These are phyloP conservation scores for Chymomyza fuscimana DNA, from an alignment of 2,888 invertebrate genomes.

Conservation along the genomic window DNA sequence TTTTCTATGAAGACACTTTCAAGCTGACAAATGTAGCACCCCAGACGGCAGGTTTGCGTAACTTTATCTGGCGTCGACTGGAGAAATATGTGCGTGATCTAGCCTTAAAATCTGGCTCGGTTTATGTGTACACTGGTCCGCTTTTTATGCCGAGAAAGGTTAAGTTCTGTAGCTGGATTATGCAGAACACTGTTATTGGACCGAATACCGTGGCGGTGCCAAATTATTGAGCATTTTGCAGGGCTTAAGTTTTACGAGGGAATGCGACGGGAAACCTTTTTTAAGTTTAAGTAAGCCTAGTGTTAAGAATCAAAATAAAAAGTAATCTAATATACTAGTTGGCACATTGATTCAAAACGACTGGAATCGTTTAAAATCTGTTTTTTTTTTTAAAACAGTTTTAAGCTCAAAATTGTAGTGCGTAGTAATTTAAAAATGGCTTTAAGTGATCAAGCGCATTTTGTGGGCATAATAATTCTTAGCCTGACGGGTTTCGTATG, in stretches of 20 bases:
- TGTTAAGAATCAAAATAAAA: background rate
- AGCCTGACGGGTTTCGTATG: conserved; percentile 53
- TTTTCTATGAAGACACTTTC: conserved; percentile 92
- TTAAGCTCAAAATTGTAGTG: background rate
- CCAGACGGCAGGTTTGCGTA: conserved; percentile 93
- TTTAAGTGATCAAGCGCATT: too few relatives aligned
- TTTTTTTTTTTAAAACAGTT: background rate
- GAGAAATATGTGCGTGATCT: conserved; percentile 90
- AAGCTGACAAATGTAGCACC: conserved; percentile 96
- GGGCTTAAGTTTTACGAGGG: conserved; percentile 94
- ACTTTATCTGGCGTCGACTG: conserved; percentile 91
- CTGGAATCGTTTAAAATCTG: too few relatives aligned
- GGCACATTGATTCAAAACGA: background rate
- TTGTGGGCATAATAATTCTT: background rate
- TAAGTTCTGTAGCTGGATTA: conserved; percentile 90
- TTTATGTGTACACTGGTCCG: conserved; percentile 94
- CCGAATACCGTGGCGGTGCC: conserved; percentile 95
- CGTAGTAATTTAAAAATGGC: background rate
- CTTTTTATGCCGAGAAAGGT: conserved; percentile 91
- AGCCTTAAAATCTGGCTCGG: conserved; percentile 85
- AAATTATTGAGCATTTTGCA: conserved; percentile 95
- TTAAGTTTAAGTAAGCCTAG: background rate
- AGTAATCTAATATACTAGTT: background rate
- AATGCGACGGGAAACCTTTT: conserved; percentile 81
- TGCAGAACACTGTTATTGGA: conserved; percentile 95